Evolutionary conservation across 2,797 vertebrate species (phyloP).

Genomic region (Prunella strophiata): DNA sequence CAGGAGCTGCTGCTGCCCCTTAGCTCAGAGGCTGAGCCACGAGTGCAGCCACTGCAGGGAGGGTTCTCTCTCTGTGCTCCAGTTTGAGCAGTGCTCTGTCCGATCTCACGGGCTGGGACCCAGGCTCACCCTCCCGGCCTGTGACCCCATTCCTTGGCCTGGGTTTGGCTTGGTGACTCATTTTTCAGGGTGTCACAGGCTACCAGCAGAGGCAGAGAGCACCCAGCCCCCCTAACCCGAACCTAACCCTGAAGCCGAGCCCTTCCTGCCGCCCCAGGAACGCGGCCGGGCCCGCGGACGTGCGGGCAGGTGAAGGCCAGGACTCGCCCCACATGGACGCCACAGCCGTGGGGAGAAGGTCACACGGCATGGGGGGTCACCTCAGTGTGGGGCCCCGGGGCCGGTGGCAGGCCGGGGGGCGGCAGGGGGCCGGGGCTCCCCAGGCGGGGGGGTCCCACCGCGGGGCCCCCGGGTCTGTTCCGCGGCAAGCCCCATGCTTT

Average conservation of each 20-base stretch:
- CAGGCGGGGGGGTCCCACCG: background rate
- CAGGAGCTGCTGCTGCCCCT: background rate
- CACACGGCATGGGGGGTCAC: background rate
- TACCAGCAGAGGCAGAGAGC: background rate
- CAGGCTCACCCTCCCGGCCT: fast-evolving
- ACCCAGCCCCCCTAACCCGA: background rate
- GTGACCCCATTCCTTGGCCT: background rate
- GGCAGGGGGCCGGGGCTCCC: background rate
- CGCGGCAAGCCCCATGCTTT: no score
- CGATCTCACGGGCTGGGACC: background rate
- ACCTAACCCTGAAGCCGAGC: background rate
- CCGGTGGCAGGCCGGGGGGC: background rate
- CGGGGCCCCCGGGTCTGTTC: no score
- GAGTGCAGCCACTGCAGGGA: fast-evolving
- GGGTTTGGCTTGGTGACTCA: background rate
- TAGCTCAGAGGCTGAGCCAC: background rate
- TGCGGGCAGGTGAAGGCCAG: background rate
- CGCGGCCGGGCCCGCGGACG: background rate
- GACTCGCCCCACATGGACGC: background rate
- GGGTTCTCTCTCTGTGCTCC: background rate
- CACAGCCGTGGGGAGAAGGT: background rate
- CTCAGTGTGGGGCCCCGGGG: fast-evolving
- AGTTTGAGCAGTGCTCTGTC: background rate
- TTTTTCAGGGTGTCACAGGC: background rate
- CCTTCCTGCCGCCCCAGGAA: background rate